phyloP scores from a whole-genome alignment of 2,797 vertebrate genomes.

The Cirrhinus molitorella region DNA sequence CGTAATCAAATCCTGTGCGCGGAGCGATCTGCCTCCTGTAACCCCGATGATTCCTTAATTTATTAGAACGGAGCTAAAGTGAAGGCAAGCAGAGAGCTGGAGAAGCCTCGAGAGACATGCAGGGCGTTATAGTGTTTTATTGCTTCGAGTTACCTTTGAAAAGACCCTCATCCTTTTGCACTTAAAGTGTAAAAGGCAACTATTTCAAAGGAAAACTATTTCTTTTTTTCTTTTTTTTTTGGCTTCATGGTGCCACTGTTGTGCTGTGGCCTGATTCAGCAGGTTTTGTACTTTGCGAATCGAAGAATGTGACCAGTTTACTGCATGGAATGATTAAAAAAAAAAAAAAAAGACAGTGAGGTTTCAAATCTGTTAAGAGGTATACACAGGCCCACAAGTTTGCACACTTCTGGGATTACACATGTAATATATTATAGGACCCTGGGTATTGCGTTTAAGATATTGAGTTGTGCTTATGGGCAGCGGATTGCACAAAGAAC shows the following conservation, averaged over 20 bases:
- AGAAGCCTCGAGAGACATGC: conserved; percentile 63
- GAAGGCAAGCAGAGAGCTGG: conserved; percentile 51
- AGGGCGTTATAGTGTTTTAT: conserved; percentile 75
- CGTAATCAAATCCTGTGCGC: conserved; percentile 80
- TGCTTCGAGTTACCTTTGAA: conserved; percentile 72
- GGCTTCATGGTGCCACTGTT: not conserved
- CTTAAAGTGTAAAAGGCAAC: conserved; percentile 47
- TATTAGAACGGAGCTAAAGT: conserved; percentile 73
- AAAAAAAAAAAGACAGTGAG: conserved; percentile 23
- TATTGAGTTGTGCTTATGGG: conserved; percentile 50
- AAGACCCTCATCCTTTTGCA: conserved; percentile 50
- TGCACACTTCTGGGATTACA: conserved; percentile 38
- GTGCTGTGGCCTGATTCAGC: conserved; percentile 39
- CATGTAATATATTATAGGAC: conserved; percentile 34
- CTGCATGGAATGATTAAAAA: not conserved
- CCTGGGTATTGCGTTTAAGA: conserved; percentile 29
- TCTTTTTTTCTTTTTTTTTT: not conserved
- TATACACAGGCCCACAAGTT: conserved; percentile 11
- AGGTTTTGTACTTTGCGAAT: conserved; percentile 33
- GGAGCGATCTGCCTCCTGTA: conserved; percentile 74
- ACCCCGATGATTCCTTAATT: conserved; percentile 77
- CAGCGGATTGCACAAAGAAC: conserved; percentile 26
- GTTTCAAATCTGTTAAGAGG: conserved; percentile 31
- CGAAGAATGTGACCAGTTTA: conserved; percentile 13
- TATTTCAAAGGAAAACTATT: conserved; percentile 43